Evolutionary conservation across 2,113 vertebrate species (phyloP), one percentile per base, ranked within the genome.

Genomic region (Silurus glanis): DNA sequence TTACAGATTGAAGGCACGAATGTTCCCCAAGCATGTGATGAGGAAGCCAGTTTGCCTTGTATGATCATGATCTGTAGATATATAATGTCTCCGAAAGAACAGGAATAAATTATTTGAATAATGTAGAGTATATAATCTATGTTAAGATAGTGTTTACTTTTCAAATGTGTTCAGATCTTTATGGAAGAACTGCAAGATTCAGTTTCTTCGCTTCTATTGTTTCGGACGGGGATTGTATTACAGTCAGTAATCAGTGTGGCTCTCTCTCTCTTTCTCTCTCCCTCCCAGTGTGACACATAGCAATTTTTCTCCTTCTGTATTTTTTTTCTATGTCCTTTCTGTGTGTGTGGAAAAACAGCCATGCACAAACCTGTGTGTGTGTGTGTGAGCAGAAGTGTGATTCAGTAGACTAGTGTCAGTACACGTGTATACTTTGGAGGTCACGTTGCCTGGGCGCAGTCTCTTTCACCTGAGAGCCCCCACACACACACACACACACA

Each of bases 361-460:
- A 55, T 6, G 80, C 25, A 13, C 21, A 21, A 17, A 0, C 8
- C 23, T 76, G 74, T 83, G 80, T 64, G 83, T 64, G 58, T 66
- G 79, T 82, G 80, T 56, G 83, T 76, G 59, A 66, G 87, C 75
- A 72, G 79, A n/a, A 56, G 23, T 71, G 82, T 59, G 67, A 83
- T 79, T 55, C 62, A 58, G 67, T 62, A 78, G 74, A 53, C 83
- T 13, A 14, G 9, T 64, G 56, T 71, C 49, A 10, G 53, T 67
- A 82, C 87, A 69, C 59, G 84, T 82, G 74, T 9, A 62, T 78
- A 82, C 16, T 17, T 23, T 55, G 51, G 82, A 86, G 21, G 45
- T 88, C 71, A 75, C 83, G 82, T 87, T 85, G 83, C 56, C 21
- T 14, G 5, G 87, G 19, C 51, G 72, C 74, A 62, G 53, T 49